A percentile compares a stretch with the other conserved stretches of the same genome.
Conservation (phyloP, 2,797 vertebrate genomes). For the Manis javanica region DNA sequence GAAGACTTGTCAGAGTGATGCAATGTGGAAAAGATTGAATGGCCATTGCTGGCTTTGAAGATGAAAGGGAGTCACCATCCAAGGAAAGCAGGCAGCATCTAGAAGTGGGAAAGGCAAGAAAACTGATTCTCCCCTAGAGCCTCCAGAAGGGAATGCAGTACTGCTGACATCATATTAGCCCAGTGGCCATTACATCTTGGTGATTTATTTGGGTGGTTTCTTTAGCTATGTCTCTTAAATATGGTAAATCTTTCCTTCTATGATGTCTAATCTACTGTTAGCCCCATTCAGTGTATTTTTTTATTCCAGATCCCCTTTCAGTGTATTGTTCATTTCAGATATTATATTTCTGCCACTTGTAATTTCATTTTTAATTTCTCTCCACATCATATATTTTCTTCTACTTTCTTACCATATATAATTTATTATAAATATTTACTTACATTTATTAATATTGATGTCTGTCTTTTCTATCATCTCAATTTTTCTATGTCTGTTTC, state of each 20-base stretch:
- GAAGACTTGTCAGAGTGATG: neutral
- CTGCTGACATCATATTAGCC: neutral
- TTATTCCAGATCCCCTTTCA: neutral
- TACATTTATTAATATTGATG: neutral
- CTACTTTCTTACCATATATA: neutral
- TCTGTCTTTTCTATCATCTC: neutral
- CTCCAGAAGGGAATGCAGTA: neutral
- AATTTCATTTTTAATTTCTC: neutral
- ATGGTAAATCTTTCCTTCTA: neutral
- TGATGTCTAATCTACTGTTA: neutral
- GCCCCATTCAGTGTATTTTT: neutral
- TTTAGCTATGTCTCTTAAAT: neutral
- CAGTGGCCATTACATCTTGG: neutral
- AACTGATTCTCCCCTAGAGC: neutral
- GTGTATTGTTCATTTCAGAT: neutral
- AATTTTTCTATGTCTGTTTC: neutral
- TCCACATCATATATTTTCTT: neutral
- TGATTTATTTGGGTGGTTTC: neutral
- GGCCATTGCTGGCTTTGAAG: neutral
- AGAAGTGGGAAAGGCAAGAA: neutral
- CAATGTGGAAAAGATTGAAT: neutral
- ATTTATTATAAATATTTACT: too few species aligned
- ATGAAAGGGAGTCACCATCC: neutral
- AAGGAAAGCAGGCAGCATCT: neutral
- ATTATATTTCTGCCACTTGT: neutral